Evolutionary conservation across 2,797 vertebrate genomes (phyloP).

Genomic region (Telmatherina bonti): DNA sequence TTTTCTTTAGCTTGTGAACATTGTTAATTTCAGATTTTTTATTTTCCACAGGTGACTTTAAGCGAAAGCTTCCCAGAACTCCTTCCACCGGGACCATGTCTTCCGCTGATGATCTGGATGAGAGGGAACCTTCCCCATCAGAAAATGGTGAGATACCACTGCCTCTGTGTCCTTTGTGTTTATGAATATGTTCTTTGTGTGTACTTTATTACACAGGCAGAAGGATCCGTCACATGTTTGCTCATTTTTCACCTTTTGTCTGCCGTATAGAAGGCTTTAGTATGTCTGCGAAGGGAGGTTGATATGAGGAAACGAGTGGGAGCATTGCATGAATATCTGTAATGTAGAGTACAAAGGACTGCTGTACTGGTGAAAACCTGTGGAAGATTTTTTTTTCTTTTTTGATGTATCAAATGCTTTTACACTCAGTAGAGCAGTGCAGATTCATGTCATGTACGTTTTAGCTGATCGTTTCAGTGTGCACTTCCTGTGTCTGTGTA

Average conservation of each 20-base stretch:
- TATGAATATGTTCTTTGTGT: background rate
- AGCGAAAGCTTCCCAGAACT: slow-evolving; percentile 93
- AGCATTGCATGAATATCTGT: slow-evolving; percentile 7
- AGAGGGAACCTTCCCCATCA: slow-evolving; percentile 93
- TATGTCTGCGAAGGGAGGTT: slow-evolving; percentile 16
- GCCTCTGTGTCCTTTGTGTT: slow-evolving; percentile 23
- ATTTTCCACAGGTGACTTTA: slow-evolving; percentile 91
- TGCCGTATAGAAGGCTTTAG: slow-evolving; percentile 7
- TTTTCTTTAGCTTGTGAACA: background rate
- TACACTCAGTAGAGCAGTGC: slow-evolving; percentile 26
- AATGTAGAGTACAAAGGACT: background rate
- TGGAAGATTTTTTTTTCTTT: slow-evolving; percentile 27
- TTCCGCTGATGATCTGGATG: slow-evolving; percentile 97
- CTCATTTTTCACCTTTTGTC: slow-evolving; percentile 19
- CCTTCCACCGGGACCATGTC: slow-evolving; percentile 99
- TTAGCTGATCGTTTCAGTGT: slow-evolving; percentile 41
- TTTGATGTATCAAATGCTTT: slow-evolving; percentile 50
- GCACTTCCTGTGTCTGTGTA: slow-evolving; percentile 56
- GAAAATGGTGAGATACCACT: slow-evolving; percentile 87
- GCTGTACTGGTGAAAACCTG: slow-evolving; percentile 10
- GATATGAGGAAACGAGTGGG: background rate
- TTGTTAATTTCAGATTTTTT: background rate
- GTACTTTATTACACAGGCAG: slow-evolving; percentile 77
- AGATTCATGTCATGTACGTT: slow-evolving; percentile 60
- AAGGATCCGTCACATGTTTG: slow-evolving; percentile 67